Percentiles rank a stretch among this genome's conserved stretches.
These are phyloP conservation scores for Saccopteryx bilineata DNA, from an alignment of 2,113 vertebrate genomes.

Conservation along the genomic window DNA sequence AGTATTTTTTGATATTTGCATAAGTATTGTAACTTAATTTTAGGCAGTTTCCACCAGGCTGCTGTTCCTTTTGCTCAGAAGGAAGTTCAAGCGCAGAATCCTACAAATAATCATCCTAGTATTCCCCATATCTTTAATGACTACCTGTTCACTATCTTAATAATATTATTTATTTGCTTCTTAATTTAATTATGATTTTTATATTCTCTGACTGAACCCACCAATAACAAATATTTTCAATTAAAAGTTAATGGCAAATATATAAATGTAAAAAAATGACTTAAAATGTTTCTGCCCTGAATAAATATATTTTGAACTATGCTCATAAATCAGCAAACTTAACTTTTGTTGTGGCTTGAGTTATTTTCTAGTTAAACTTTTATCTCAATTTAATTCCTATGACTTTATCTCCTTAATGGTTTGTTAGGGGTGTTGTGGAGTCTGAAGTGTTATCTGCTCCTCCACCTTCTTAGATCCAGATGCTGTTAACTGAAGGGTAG, in stretches of 20 bases:
- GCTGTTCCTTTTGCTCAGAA: not conserved
- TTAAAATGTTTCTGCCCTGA: not conserved
- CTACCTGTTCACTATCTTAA: not conserved
- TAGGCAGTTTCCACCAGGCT: not conserved
- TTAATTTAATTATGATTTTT: conserved; percentile 33
- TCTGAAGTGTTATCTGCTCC: not conserved
- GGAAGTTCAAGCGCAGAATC: not conserved
- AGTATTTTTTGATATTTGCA: not conserved
- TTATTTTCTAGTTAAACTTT: not conserved
- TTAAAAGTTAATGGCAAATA: not conserved
- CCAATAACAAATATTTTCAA: not conserved
- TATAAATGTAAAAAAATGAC: not conserved
- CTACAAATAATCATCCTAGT: not conserved
- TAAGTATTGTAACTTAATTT: not conserved
- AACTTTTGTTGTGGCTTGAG: not conserved
- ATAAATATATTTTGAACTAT: not conserved
- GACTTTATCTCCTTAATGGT: not conserved
- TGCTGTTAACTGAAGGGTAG: not conserved
- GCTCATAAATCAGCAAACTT: not conserved
- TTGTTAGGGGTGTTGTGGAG: not conserved
- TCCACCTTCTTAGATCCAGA: not conserved
- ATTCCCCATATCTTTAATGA: not conserved
- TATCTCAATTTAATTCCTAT: not conserved
- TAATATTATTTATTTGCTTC: not conserved
- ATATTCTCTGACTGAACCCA: not conserved